Conservation (phyloP, 2,797 vertebrate genomes). For the Monodelphis domestica region DNA sequence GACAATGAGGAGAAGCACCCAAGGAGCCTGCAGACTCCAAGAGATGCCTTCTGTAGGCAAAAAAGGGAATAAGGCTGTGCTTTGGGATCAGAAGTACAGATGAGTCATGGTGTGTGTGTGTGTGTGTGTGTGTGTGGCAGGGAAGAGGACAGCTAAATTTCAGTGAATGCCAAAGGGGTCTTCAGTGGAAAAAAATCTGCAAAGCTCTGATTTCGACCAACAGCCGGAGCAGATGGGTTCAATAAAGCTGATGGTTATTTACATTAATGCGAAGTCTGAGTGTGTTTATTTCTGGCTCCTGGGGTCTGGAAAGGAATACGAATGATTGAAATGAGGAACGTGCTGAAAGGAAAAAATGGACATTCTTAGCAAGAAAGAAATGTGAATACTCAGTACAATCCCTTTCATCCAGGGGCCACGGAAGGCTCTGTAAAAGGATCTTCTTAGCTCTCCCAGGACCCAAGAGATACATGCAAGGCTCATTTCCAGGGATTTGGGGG, state of each 20-base stretch:
- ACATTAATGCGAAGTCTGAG: constrained; percentile 55
- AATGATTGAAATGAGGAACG: constrained; percentile 66
- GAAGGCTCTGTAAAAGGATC: neutral
- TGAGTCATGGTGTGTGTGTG: neutral
- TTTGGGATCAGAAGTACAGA: constrained; percentile 10
- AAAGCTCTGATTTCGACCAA: constrained; percentile 62
- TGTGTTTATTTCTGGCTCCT: constrained; percentile 73
- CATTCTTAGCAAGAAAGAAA: constrained; percentile 23
- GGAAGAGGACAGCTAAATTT: constrained; percentile 17
- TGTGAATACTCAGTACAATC: neutral
- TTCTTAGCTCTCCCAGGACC: neutral
- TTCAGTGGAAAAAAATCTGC: constrained; percentile 54
- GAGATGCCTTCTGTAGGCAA: neutral
- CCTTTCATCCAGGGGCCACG: neutral
- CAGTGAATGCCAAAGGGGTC: neutral
- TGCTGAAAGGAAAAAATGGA: constrained; percentile 60
- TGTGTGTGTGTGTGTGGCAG: neutral
- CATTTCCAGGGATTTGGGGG: neutral
- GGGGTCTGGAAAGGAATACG: constrained; percentile 68
- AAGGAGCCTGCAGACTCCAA: neutral
- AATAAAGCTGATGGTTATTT: constrained; percentile 74
- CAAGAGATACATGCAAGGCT: neutral
- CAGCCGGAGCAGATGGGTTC: constrained; percentile 71
- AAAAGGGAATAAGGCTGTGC: neutral
- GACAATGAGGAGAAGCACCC: neutral